Evolutionary conservation across 1,140 invertebrate genomes (phyloP), one percentile per base, ranked within the genome.

Genomic region (Conus ventricosus): DNA sequence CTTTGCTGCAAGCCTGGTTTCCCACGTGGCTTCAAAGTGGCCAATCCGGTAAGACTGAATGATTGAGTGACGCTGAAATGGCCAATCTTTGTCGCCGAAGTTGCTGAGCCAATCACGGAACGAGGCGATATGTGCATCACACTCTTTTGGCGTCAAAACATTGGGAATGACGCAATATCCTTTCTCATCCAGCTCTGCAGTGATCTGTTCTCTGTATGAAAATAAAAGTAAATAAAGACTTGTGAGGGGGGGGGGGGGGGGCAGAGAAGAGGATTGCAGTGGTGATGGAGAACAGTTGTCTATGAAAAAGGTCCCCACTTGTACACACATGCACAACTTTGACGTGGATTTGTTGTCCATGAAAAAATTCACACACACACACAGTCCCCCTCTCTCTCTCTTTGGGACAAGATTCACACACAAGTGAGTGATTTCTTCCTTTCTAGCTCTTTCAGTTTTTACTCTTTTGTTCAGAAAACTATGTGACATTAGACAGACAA

Each of bases 21-120:
- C 87, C 92, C 92, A 92, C 6, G 89, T 84, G 25, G 84, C 27
- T n/a, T 90, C 63, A 67, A 91, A 90, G 80, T 92, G 92, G 17
- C 91, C 92, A 54, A 90, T 86, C 17, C 89, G 87, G 76, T 91
- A 91, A 2, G 88, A 82, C 55, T 91, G 89, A 39, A 92, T 92
- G 13, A 92, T 67, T 2, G 90, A 91, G 25, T 85, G 60, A 8
- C 85, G 54, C 25, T 83, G 84, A 27, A 87, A 86, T 20, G 88
- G 88, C 76, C 63, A 78, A 4, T 87, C 67, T n/a, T 71, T 67
- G 23, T 39, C 60, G 17, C 85, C 75, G 76, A 90, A 89, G 25
- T 57, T 27, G 17, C 54, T 55, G 55, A 91, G 82, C 86, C 87
- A 88, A 53, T 87, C 63, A 6, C 63, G 54, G 67, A 81, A 89